Evolutionary conservation across 2,888 invertebrate genomes (phyloP), one percentile per base, ranked within the genome.

Genomic region (Lacanobia oleracea): DNA sequence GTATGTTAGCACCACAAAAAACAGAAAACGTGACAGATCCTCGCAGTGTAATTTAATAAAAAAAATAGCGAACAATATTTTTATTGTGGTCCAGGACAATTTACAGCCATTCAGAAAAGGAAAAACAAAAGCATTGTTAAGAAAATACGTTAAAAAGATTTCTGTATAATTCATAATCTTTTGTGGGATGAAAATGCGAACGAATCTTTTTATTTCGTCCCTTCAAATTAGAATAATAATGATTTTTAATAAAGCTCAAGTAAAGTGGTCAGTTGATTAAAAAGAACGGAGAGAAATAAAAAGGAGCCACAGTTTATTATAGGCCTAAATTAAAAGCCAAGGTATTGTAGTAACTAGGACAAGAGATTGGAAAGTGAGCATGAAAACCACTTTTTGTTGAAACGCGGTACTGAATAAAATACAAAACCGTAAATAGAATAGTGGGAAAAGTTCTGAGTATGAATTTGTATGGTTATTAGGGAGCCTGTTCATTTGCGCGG

Each of bases 201-300:
- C 43, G 75, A 78, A 84, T 76, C 82, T 86, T 78, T 84, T 86
- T 84, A 71, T 76, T 77, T 78, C 59, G 82, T 71, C 66, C 72
- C 73, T 71, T 37, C 78, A 60, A 70, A 84, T 78, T 84, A 78
- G 75, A 84, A 86, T 86, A 86, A 84, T 84, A 84, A 84, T 84
- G 82, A 84, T 86, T 84, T 84, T 84, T 81, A 77, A 86, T 86
- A 86, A 81, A 77, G 67, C 69, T 54, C 21, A 43, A 85, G 63
- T 67, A 77, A 86, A 83, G 72, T 77, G 83, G 67, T 72, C 65
- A 67, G 81, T 73, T 84, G 71, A 84, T 84, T 84, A 83, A 75
- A 85, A 79, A 37, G 50, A 72, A 60, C 67, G n/a, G 40, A 48
- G 23, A 54, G 66, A 75, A 67, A 69, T 74, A 72, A 68, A 70